phyloP scores from a whole-genome alignment of 2,113 vertebrate species.

The Charadrius vociferus region DNA sequence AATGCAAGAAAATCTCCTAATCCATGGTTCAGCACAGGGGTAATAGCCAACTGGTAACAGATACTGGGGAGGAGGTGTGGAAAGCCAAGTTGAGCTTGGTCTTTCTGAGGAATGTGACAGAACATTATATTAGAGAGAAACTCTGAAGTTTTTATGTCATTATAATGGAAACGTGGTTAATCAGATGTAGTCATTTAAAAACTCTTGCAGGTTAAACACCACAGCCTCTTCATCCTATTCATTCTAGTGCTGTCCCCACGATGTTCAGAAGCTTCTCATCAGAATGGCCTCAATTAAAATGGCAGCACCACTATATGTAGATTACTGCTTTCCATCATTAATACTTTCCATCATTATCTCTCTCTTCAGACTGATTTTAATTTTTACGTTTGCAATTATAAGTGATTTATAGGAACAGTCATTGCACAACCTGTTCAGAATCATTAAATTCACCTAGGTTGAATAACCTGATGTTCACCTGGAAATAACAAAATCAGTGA shows the following conservation, averaged over 20 bases:
- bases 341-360: constrained; percentile 84
- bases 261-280: constrained; percentile 68
- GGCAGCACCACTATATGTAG: constrained; percentile 64
- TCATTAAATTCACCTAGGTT: constrained; percentile 90
- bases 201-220: neutral
- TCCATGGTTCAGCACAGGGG: neutral
- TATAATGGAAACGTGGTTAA: neutral
- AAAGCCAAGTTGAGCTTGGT: neutral
- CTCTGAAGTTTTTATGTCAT: neutral
- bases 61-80: neutral
- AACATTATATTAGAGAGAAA: neutral
- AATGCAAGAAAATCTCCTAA: neutral
- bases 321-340: constrained; percentile 78
- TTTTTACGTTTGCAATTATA: constrained; percentile 82
- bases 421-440: constrained; percentile 82
- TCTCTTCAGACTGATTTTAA: constrained; percentile 85
- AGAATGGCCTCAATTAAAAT: constrained; percentile 73
- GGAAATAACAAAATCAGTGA: constrained; percentile 80
- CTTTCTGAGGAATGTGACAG: neutral
- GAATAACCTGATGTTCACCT: constrained; percentile 86
- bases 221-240: constrained; percentile 40
- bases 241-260: neutral
- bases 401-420: constrained; percentile 86
- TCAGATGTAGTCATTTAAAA: constrained; percentile 22
- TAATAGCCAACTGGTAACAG: neutral